These are phyloP conservation scores for Proisotoma minuta DNA, from an alignment of 2,888 invertebrate genomes.

Conservation along the genomic window DNA sequence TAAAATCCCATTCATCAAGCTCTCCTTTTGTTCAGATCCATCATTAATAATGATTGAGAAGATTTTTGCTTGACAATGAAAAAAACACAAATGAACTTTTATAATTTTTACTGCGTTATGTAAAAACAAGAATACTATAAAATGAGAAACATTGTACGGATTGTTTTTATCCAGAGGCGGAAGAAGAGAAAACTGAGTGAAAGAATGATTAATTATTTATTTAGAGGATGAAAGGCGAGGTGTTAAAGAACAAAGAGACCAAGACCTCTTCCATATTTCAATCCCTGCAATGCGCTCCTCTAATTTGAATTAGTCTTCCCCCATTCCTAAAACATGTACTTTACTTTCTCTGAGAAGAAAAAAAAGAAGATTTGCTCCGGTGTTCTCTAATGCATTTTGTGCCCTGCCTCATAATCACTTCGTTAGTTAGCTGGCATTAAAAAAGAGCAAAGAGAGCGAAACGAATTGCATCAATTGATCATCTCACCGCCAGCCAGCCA, in stretches of 20 bases:
- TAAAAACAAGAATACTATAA: neutral
- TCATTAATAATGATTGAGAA: too few species aligned
- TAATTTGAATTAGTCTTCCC: slow-evolving; percentile 6
- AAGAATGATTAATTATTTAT: slow-evolving; percentile 10
- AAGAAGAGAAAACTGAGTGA: neutral
- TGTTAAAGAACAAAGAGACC: slow-evolving; percentile 2
- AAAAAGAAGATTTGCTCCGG: neutral
- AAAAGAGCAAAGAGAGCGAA: slow-evolving; percentile 4
- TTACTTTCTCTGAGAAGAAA: neutral
- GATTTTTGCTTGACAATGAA: too few species aligned
- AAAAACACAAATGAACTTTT: neutral
- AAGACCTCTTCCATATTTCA: slow-evolving; percentile 9
- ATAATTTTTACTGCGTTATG: neutral
- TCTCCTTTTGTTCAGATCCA: too few species aligned
- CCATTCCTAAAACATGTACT: neutral
- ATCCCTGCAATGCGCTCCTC: neutral
- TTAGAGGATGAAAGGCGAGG: slow-evolving; percentile 7
- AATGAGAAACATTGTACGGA: neutral
- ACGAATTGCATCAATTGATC: slow-evolving; percentile 13
- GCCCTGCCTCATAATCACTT: neutral
- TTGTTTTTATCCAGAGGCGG: too few species aligned
- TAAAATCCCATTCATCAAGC: slow-evolving; percentile 21
- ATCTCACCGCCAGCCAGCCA: neutral
- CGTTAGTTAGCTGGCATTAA: neutral
- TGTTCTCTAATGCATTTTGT: neutral